Percentiles rank a stretch among this genome's conserved stretches.
phyloP scores from a whole-genome alignment of 2,888 invertebrate genomes.

The Schizotus pectinicornis region DNA sequence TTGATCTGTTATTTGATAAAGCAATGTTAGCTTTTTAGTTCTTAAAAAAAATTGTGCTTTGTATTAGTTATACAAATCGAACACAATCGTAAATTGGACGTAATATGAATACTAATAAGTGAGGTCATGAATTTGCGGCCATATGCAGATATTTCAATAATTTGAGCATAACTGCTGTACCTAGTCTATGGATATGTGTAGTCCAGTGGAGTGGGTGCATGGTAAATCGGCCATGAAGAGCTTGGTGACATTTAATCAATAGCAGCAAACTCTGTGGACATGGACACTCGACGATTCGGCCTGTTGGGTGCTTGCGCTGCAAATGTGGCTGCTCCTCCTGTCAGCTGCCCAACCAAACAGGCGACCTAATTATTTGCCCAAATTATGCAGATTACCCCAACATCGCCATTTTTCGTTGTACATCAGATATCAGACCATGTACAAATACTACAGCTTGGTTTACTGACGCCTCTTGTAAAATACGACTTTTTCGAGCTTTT shows the following conservation, averaged over 20 bases:
- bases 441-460: no score
- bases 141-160: conserved; percentile 24
- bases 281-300: conserved; percentile 48
- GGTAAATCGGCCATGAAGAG: conserved; percentile 56
- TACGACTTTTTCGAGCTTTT: no score
- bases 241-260: conserved; percentile 57
- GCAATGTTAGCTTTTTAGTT: no score
- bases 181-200: conserved; percentile 35
- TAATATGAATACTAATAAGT: neutral
- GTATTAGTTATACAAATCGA: no score
- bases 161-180: conserved; percentile 32
- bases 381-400: conserved; percentile 16
- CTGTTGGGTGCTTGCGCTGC: conserved; percentile 39
- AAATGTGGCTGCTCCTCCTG: conserved; percentile 37
- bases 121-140: neutral
- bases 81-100: neutral
- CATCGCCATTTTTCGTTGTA: no score
- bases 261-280: conserved; percentile 50
- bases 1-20: no score
- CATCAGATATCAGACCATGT: no score
- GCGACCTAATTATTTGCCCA: conserved; percentile 22
- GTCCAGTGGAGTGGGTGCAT: conserved; percentile 47
- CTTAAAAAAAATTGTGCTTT: no score
- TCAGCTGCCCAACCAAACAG: conserved; percentile 20
- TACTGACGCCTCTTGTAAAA: no score